Percentiles rank a stretch among this genome's conserved stretches.
Evolutionary conservation across 2,888 invertebrate species (phyloP).

Genomic region (Ornithoptera priamus): DNA sequence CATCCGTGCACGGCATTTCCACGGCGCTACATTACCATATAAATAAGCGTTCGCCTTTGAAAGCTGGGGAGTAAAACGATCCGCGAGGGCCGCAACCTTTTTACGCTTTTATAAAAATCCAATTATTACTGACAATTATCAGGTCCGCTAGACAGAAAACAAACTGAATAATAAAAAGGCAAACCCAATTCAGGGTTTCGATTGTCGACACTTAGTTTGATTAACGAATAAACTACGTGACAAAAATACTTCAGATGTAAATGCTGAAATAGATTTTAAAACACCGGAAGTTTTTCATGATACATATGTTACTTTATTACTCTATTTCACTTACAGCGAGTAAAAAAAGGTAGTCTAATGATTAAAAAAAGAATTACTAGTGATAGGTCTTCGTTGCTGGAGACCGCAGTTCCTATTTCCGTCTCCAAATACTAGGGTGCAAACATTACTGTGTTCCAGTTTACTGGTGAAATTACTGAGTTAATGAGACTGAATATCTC

Average conservation of each 20-base stretch:
- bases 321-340: too few relatives aligned
- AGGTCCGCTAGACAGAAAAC: slow-evolving; percentile 62
- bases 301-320: not conserved
- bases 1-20: slow-evolving; percentile 72
- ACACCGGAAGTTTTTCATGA: not conserved
- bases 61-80: slow-evolving; percentile 55
- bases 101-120: slow-evolving; percentile 74
- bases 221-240: slow-evolving; percentile 34
- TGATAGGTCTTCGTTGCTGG: too few relatives aligned
- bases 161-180: slow-evolving; percentile 56
- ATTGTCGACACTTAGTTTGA: slow-evolving; percentile 35
- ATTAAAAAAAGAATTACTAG: too few relatives aligned
- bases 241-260: slow-evolving; percentile 9
- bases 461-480: too few relatives aligned
- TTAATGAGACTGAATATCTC: too few relatives aligned
- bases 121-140: slow-evolving; percentile 76
- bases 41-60: slow-evolving; percentile 69
- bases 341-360: too few relatives aligned
- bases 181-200: slow-evolving; percentile 50
- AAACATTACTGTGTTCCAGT: too few relatives aligned
- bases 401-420: too few relatives aligned
- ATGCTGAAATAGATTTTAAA: not conserved
- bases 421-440: too few relatives aligned
- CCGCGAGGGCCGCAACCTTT: slow-evolving; percentile 49
- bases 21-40: slow-evolving; percentile 70